Base-by-base conservation (phyloP, 2,797 vertebrate genomes). In the Acanthurus tractus region DNA sequence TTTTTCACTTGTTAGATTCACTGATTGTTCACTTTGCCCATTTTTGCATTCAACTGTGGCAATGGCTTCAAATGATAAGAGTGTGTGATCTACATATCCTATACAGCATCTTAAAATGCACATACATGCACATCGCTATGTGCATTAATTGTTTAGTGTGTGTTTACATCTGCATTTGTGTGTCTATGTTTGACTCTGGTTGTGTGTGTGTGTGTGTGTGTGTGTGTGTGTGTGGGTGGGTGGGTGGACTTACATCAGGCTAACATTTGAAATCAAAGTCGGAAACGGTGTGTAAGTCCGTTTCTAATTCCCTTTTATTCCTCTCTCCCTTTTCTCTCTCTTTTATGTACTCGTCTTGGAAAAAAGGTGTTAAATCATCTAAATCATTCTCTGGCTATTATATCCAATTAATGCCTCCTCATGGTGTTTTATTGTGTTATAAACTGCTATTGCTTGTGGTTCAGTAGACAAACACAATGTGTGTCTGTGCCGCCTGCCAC, bases 341-440 rank as follows among this genome's bases (percentile, higher is more conserved):
- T 87, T 88, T 88, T 91, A 88, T 92, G 81, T 85, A 88, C 82
- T 86, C 63, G 34, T 85, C 86, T 84, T 87, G 69, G 76, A 82
- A 79, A 93, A 88, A 92, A 94, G 93, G 94, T 96, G 94, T 94
- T 94, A 95, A 95, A 94, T 95, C 91, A 94, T 96, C 94, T 90
- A 92, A 94, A 95, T 94, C 92, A 95, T 95, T 95, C 93, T 90
- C 88, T 84, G 90, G 92, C 93, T 93, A 95, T 95, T 96, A 96
- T 96, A 95, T 95, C 95, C 96, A 96, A 96, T 97, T 96, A 96
- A 97, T 96, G 96, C 96, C 95, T 96, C 95, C 95, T 96, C 96
- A 93, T 96, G 94, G 95, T 95, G 95, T 95, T 96, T 96, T 96
- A 97, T 97, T 96, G 96, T 97, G 95, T 96, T 95, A 95, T 95